These are phyloP conservation scores for Jacana jacana DNA, from an alignment of 2,113 vertebrate genomes.

Conservation along the genomic window DNA sequence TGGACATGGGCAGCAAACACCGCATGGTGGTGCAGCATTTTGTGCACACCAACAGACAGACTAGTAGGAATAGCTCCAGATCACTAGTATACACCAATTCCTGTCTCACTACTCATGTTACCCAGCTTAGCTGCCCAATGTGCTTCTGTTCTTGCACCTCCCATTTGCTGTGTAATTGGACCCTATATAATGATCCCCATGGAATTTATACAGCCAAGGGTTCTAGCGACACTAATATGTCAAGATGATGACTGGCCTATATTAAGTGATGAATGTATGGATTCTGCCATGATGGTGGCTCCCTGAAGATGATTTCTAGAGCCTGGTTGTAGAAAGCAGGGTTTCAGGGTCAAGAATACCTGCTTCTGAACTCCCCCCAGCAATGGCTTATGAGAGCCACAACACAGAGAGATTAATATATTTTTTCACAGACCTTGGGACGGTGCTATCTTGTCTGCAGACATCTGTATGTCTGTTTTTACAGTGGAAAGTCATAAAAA, in stretches of 20 bases:
- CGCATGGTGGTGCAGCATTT: rapidly evolving
- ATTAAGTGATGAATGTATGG: not conserved
- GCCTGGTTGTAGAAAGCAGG: not conserved
- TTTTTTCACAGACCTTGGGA: not conserved
- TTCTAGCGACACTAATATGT: not conserved
- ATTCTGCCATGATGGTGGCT: not conserved
- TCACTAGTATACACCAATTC: not conserved
- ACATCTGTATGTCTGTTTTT: not conserved
- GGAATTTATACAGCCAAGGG: not conserved
- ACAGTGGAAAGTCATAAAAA: not conserved
- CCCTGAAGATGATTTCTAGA: not conserved
- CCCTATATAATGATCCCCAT: not conserved
- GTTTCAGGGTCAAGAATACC: not conserved
- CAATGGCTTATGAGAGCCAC: not conserved
- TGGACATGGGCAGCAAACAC: not conserved
- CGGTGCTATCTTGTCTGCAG: not conserved
- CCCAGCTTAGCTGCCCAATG: not conserved
- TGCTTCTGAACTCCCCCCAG: not conserved
- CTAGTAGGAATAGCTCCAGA: not conserved
- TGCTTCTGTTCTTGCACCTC: not conserved
- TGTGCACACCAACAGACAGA: rapidly evolving
- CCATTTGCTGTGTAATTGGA: not conserved
- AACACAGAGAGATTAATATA: not conserved
- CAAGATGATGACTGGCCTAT: not conserved
- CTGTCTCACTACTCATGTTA: not conserved